Evolutionary conservation across 2,888 invertebrate species (phyloP).

Genomic region (Macrosiphum euphorbiae): DNA sequence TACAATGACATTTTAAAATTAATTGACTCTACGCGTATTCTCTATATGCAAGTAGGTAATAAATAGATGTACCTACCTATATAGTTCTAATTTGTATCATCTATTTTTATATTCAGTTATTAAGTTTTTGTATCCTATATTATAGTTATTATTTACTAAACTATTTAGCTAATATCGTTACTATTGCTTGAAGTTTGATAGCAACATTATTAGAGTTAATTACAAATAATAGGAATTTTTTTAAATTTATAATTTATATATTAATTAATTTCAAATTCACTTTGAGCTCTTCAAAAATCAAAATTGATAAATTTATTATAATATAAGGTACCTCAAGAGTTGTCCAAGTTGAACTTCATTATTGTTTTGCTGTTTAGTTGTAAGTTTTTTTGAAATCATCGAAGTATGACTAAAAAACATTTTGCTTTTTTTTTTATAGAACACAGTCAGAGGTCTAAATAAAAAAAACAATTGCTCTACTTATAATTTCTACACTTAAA

Average conservation of each 20-base stretch:
- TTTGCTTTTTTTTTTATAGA: neutral
- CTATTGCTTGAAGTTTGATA: neutral
- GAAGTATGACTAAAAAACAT: slow-evolving; percentile 30
- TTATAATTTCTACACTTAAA: neutral
- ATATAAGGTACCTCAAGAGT: neutral
- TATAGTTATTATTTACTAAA: neutral
- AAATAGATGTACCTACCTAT: too few species aligned
- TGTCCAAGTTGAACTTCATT: neutral
- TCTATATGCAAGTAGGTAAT: too few species aligned
- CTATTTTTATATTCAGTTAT: too few species aligned
- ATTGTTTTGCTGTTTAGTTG: neutral
- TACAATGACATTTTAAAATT: neutral
- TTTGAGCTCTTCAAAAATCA: neutral
- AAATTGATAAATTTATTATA: neutral
- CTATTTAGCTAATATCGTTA: neutral
- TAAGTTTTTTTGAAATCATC: neutral
- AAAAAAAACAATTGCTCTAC: neutral
- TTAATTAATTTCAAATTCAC: neutral
- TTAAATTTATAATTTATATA: neutral
- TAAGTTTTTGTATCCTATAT: neutral
- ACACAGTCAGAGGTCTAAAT: neutral
- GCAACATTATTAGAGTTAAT: neutral
- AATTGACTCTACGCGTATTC: too few species aligned
- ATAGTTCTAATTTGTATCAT: too few species aligned
- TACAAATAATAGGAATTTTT: neutral